These are phyloP conservation scores for Urocyon cinereoargenteus DNA, from an alignment of 2,797 vertebrate genomes.

Conservation along the genomic window DNA sequence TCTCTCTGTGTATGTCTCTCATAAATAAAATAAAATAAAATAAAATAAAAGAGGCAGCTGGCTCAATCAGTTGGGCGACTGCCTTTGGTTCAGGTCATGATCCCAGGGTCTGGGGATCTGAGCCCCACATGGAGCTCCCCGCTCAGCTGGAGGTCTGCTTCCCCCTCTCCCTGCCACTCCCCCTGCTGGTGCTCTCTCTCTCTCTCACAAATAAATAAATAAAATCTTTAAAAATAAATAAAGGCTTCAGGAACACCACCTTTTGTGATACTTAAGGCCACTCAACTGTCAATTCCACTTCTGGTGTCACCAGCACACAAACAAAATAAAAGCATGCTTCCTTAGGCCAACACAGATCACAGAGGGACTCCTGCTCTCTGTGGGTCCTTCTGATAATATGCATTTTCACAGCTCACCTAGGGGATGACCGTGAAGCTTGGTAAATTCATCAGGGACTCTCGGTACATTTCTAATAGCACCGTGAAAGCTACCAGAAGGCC, in stretches of 20 bases:
- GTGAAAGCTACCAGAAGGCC: background rate
- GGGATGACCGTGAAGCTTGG: background rate
- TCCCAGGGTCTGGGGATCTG: no score
- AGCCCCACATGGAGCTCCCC: no score
- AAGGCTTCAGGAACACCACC: background rate
- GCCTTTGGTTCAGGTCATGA: no score
- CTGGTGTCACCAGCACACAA: background rate
- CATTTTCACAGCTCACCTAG: background rate
- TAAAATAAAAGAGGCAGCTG: no score
- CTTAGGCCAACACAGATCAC: background rate
- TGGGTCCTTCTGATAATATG: background rate
- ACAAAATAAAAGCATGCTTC: background rate
- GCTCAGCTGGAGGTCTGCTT: background rate
- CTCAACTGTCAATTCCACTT: background rate
- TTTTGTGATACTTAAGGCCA: background rate
- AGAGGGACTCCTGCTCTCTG: background rate
- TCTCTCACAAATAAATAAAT: background rate
- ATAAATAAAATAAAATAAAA: no score
- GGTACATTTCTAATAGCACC: background rate
- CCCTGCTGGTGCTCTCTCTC: no score
- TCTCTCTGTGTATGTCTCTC: no score
- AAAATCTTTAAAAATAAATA: background rate
- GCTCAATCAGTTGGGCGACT: no score
- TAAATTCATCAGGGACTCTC: background rate
- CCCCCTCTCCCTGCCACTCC: no score